A percentile compares a stretch with the other conserved stretches of the same genome.
Evolutionary conservation across 2,888 invertebrate species (phyloP).

Genomic region (Eupithecia abbreviata): DNA sequence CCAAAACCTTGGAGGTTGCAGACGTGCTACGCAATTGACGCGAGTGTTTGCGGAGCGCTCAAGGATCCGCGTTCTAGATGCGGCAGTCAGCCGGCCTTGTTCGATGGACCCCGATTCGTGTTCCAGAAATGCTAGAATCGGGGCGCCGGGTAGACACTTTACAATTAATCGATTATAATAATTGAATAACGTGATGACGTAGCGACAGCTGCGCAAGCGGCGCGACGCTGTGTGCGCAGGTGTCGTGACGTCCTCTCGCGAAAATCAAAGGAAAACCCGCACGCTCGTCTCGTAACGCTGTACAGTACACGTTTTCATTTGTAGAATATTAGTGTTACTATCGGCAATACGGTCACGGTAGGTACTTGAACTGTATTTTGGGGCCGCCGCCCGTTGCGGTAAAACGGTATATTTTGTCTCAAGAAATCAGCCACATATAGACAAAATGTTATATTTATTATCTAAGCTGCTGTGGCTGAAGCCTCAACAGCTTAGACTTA

Average conservation of each 20-base stretch:
- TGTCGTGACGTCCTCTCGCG: constrained; percentile 68
- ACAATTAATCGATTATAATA: constrained; percentile 78
- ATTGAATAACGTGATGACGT: constrained; percentile 74
- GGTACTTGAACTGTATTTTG: constrained; percentile 47
- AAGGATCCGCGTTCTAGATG: constrained; percentile 54
- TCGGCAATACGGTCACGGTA: constrained; percentile 55
- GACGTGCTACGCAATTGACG: constrained; percentile 52
- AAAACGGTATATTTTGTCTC: constrained; percentile 25
- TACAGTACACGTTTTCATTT: constrained; percentile 61
- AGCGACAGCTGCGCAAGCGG: constrained; percentile 76
- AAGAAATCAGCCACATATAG: constrained; percentile 44
- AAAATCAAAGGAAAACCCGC: constrained; percentile 77
- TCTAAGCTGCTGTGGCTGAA: not conserved
- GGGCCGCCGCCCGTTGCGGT: constrained; percentile 41
- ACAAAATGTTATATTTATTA: not conserved
- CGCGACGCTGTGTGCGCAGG: constrained; percentile 69
- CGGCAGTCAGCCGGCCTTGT: constrained; percentile 28
- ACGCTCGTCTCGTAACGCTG: constrained; percentile 57
- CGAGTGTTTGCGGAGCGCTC: constrained; percentile 52
- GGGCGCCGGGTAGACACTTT: constrained; percentile 65
- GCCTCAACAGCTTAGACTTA: not conserved
- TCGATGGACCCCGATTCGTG: constrained; percentile 47
- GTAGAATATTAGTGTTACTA: constrained; percentile 68
- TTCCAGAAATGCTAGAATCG: constrained; percentile 59
- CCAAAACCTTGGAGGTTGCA: constrained; percentile 54